These are phyloP conservation scores for Ladona fulva DNA, from an alignment of 1,140 invertebrate genomes.

Conservation along the genomic window DNA sequence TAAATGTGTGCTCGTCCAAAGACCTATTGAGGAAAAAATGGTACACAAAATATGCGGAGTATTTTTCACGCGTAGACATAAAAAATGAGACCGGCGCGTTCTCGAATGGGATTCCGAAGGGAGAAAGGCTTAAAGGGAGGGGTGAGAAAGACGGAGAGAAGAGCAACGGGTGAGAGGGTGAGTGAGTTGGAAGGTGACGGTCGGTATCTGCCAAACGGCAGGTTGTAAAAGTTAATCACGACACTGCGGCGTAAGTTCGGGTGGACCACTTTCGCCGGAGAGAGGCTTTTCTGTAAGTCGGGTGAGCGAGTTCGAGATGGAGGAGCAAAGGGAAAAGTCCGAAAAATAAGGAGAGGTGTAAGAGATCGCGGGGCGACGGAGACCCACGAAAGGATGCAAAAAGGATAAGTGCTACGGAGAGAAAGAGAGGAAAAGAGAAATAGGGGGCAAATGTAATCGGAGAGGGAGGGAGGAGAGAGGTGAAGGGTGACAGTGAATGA, in stretches of 20 bases:
- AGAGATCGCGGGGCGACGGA: background rate
- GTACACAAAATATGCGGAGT: too few relatives aligned
- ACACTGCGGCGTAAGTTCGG: background rate
- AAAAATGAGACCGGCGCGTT: background rate
- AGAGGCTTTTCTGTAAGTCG: background rate
- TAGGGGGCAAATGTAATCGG: background rate
- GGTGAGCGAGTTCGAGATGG: background rate
- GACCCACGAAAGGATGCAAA: background rate
- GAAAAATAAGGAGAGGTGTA: background rate
- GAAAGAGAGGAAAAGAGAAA: background rate
- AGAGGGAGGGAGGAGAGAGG: background rate
- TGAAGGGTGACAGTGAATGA: background rate
- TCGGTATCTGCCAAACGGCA: background rate
- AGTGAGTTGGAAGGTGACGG: background rate
- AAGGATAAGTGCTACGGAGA: background rate
- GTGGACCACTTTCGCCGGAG: background rate
- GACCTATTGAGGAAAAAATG: too few relatives aligned
- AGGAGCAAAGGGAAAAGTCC: background rate
- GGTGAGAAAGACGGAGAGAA: background rate
- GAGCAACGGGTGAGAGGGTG: background rate
- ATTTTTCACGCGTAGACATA: background rate
- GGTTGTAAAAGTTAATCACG: constrained; percentile 9
- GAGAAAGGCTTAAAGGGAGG: background rate
- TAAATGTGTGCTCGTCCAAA: too few relatives aligned
- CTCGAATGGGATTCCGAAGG: background rate